Evolutionary conservation across 2,797 vertebrate species (phyloP).

Genomic region (Eulemur albifrons): DNA sequence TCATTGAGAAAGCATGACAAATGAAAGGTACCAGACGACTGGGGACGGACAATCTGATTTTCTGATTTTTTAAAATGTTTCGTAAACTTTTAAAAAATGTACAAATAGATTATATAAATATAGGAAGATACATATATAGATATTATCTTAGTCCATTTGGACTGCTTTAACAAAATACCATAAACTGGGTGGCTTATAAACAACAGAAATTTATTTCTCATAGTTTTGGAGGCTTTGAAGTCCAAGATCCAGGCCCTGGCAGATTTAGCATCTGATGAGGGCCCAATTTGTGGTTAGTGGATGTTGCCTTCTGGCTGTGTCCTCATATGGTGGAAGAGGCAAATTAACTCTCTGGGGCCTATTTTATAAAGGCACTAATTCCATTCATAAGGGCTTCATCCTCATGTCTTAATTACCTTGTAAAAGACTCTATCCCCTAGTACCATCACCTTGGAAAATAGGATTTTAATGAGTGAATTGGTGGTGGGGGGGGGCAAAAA

Average conservation of each 20-base stretch:
- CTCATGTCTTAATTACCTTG: neutral
- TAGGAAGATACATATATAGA: neutral
- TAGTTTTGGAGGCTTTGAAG: neutral
- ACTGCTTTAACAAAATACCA: neutral
- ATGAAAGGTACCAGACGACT: neutral
- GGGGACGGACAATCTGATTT: neutral
- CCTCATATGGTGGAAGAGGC: neutral
- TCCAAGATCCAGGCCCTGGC: neutral
- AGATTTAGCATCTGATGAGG: neutral
- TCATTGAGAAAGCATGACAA: neutral
- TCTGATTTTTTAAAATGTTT: neutral
- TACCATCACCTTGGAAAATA: neutral
- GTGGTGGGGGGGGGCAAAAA: neutral
- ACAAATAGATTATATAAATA: neutral
- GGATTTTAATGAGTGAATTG: neutral
- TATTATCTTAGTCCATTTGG: no score
- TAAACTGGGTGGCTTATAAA: neutral
- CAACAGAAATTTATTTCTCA: neutral
- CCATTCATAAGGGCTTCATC: neutral
- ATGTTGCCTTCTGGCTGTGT: neutral
- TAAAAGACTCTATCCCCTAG: neutral
- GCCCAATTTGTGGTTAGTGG: neutral
- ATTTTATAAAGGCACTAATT: neutral
- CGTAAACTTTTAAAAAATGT: neutral
- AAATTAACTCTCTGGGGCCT: accelerated